Conservation (phyloP, 2,888 invertebrate genomes). For the Agyllia agylla region DNA sequence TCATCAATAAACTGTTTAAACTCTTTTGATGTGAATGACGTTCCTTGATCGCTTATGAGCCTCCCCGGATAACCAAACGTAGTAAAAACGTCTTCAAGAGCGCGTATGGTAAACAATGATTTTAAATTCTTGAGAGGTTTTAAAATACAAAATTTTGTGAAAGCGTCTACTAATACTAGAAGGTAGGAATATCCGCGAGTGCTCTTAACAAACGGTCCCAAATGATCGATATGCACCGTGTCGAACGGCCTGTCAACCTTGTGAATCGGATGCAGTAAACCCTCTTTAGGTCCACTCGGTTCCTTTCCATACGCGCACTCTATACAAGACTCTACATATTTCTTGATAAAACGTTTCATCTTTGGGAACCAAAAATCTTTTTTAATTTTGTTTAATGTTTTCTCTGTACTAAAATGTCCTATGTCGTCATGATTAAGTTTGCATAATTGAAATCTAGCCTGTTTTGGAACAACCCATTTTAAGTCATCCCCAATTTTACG, state of each 20-base stretch:
- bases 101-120: not conserved
- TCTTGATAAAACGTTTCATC: constrained; percentile 8
- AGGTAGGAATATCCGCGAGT: not conserved
- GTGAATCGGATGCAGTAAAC: not conserved
- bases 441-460: constrained; percentile 72
- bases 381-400: constrained; percentile 1
- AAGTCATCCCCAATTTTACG: constrained; percentile 18
- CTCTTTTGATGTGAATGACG: not conserved
- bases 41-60: not conserved
- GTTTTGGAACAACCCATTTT: constrained; percentile 64
- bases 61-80: not conserved
- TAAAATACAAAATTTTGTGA: not conserved
- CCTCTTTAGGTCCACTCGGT: not conserved
- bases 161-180: not conserved
- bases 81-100: not conserved
- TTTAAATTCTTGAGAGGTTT: not conserved
- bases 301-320: not conserved
- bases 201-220: not conserved
- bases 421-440: constrained; percentile 75
- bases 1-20: not conserved
- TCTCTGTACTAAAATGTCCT: constrained; percentile 72
- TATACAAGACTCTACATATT: not conserved
- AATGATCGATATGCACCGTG: not conserved
- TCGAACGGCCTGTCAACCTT: not conserved
- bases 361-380: constrained; percentile 18